A percentile compares a stretch with the other conserved stretches of the same genome.
phyloP scores from a whole-genome alignment of 2,113 vertebrate genomes.

The Rhombomys opimus region DNA sequence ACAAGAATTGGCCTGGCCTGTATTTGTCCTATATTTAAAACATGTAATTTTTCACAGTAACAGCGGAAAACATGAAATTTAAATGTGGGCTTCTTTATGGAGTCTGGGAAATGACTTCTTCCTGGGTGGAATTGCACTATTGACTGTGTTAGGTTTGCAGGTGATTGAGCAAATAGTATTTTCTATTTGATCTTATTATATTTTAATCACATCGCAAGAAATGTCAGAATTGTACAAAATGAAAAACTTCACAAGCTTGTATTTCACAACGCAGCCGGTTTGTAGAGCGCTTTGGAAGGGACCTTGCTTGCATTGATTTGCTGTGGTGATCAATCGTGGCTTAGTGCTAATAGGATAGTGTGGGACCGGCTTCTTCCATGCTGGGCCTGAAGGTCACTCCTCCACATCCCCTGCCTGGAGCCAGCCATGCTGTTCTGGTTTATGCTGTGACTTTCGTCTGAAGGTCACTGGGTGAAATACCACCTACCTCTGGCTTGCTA shows the following conservation, averaged over 20 bases:
- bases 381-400: slow-evolving; percentile 54
- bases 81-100: slow-evolving; percentile 78
- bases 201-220: slow-evolving; percentile 82
- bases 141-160: slow-evolving; percentile 80
- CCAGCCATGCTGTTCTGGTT: not conserved
- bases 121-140: slow-evolving; percentile 74
- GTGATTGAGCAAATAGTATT: slow-evolving; percentile 82
- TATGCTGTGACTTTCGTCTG: slow-evolving; percentile 19
- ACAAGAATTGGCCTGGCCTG: slow-evolving; percentile 76
- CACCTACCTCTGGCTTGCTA: not conserved
- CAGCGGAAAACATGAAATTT: slow-evolving; percentile 81
- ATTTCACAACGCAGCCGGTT: slow-evolving; percentile 71
- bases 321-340: slow-evolving; percentile 58
- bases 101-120: slow-evolving; percentile 79
- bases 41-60: slow-evolving; percentile 80
- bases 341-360: not conserved
- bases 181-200: slow-evolving; percentile 84
- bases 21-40: slow-evolving; percentile 83
- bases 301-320: slow-evolving; percentile 62
- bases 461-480: slow-evolving; percentile 36
- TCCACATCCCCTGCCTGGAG: not conserved
- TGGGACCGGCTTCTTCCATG: not conserved
- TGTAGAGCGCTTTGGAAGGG: slow-evolving; percentile 59
- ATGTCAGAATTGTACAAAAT: slow-evolving; percentile 80
- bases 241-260: slow-evolving; percentile 78